A percentile compares a stretch with the other conserved stretches of the same genome.
Evolutionary conservation across 2,797 vertebrate genomes (phyloP).

Genomic region (Serranus cabrilla): DNA sequence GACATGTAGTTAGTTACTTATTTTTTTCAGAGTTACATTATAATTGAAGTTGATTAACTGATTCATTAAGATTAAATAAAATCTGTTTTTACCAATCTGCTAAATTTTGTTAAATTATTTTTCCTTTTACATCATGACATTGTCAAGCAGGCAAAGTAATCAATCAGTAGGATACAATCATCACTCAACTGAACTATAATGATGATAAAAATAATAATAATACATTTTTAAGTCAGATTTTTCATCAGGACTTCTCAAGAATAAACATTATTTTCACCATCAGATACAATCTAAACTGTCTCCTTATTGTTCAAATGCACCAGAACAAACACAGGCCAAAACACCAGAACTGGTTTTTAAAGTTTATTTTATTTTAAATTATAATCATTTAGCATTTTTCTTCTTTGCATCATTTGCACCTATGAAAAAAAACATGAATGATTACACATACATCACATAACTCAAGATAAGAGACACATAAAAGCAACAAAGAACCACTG

Average conservation of each 20-base stretch:
- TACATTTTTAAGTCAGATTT: not conserved
- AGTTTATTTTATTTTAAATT: constrained; percentile 33
- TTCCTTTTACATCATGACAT: not conserved
- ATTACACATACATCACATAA: not conserved
- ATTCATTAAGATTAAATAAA: not conserved
- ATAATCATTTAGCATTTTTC: not conserved
- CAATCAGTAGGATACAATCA: not conserved
- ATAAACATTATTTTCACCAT: not conserved
- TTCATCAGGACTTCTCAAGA: not conserved
- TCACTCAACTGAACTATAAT: not conserved
- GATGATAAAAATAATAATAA: not conserved
- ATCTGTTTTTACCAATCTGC: not conserved
- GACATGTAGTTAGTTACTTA: not conserved
- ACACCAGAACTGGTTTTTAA: not conserved
- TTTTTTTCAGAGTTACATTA: not conserved
- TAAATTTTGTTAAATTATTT: not conserved
- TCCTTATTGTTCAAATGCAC: not conserved
- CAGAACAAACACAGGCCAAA: not conserved
- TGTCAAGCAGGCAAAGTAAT: not conserved
- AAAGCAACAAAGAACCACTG: not conserved
- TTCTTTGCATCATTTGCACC: not conserved
- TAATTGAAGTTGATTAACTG: not conserved
- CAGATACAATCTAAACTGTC: not conserved
- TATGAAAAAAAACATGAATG: not conserved
- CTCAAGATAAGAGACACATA: not conserved